phyloP scores from a whole-genome alignment of 2,888 invertebrate genomes.

The Colostygia pectinataria region DNA sequence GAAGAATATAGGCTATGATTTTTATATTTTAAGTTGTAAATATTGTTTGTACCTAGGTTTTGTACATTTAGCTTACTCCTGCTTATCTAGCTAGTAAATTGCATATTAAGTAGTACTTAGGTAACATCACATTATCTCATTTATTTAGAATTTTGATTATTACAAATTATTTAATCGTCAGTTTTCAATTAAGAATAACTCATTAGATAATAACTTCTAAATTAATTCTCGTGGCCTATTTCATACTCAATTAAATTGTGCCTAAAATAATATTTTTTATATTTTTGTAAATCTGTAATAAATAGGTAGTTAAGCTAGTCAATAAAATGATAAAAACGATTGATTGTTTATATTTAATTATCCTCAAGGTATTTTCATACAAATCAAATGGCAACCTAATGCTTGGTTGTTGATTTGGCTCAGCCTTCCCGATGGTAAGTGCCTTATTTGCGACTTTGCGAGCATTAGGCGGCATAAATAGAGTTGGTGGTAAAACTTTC shows the following conservation, averaged over 20 bases:
- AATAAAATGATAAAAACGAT: conserved; percentile 52
- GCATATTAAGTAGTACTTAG: conserved; percentile 33
- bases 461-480: too few species aligned
- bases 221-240: conserved; percentile 4
- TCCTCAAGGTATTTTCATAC: too few species aligned
- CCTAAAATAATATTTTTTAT: conserved; percentile 47
- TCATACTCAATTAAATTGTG: conserved; percentile 18
- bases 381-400: too few species aligned
- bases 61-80: conserved; percentile 42
- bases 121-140: conserved; percentile 50
- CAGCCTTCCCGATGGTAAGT: too few species aligned
- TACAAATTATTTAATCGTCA: conserved; percentile 28
- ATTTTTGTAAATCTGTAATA: conserved; percentile 72
- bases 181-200: conserved; percentile 33
- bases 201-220: conserved; percentile 17
- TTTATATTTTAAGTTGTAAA: conserved; percentile 33
- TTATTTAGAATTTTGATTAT: conserved; percentile 31
- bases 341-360: conserved; percentile 26
- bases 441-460: too few species aligned
- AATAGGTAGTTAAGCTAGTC: conserved; percentile 62
- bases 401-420: too few species aligned
- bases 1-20: conserved; percentile 31
- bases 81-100: conserved; percentile 5
- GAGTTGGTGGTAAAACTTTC: too few species aligned
- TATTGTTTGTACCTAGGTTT: conserved; percentile 30